Evolutionary conservation across 2,888 invertebrate species (phyloP).

Genomic region (Sepioteuthis lessoniana): DNA sequence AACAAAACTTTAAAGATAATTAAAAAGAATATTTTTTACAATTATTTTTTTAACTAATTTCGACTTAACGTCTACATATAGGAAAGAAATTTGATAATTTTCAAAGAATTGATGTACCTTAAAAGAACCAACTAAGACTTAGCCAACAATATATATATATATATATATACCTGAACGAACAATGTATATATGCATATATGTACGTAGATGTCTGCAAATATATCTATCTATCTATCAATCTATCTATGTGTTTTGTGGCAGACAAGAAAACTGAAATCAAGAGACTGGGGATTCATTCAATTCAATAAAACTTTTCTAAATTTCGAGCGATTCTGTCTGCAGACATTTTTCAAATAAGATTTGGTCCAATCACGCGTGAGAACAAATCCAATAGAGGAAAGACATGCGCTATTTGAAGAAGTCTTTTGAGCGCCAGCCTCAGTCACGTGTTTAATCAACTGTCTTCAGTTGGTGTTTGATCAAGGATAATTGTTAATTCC

Average conservation of each 20-base stretch:
- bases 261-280: not conserved
- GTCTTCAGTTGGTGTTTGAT: not conserved
- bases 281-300: no score
- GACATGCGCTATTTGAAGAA: not conserved
- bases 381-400: not conserved
- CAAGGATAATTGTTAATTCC: slow-evolving; percentile 4
- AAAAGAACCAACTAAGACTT: no score
- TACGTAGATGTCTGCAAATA: no score
- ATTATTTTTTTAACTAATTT: no score
- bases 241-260: not conserved
- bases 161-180: not conserved
- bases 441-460: slow-evolving; percentile 23
- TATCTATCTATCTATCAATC: not conserved
- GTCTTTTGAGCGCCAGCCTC: not conserved
- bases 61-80: no score
- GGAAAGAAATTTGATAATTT: no score
- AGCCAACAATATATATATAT: not conserved
- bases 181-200: not conserved
- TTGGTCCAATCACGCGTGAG: not conserved
- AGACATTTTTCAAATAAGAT: not conserved
- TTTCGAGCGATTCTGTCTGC: not conserved
- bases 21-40: no score
- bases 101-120: no score
- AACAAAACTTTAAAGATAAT: no score
- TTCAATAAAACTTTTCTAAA: not conserved